Conservation (phyloP, 1,140 invertebrate species). For the Aphis craccivora region DNA sequence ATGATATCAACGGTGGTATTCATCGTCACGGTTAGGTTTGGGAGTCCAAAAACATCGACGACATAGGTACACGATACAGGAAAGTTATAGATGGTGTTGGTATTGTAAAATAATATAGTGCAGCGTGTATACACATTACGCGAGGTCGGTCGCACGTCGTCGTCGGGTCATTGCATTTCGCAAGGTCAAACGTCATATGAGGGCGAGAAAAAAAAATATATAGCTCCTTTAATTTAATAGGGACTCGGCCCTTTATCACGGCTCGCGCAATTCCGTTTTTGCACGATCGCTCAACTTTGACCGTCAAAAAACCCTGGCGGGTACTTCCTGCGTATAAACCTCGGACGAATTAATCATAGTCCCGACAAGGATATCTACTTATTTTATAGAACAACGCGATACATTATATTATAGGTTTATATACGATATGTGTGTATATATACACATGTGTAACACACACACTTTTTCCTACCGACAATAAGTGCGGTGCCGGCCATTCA, state of each 20-base stretch:
- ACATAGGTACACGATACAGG: too few species aligned
- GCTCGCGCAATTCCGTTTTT: background rate
- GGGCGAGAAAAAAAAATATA: conserved; percentile 18
- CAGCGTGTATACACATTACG: background rate
- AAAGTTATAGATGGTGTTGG: background rate
- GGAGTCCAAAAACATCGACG: background rate
- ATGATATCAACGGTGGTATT: background rate
- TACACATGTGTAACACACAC: background rate
- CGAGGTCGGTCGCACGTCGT: background rate
- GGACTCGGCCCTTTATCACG: background rate
- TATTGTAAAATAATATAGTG: background rate
- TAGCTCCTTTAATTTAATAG: background rate
- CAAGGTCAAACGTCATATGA: background rate
- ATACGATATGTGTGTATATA: background rate
- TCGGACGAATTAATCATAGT: conserved; percentile 52
- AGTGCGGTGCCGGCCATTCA: background rate
- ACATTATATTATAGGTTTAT: background rate
- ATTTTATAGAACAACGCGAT: conserved; percentile 37
- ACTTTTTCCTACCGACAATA: background rate
- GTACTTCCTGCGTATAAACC: background rate
- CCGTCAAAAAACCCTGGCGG: background rate
- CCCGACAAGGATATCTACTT: conserved; percentile 50
- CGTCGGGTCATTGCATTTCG: background rate
- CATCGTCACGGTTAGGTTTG: background rate
- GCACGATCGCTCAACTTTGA: conserved; percentile 39